Evolutionary conservation across 2,797 vertebrate species (phyloP).

Genomic region (Sebastes aleutianus): DNA sequence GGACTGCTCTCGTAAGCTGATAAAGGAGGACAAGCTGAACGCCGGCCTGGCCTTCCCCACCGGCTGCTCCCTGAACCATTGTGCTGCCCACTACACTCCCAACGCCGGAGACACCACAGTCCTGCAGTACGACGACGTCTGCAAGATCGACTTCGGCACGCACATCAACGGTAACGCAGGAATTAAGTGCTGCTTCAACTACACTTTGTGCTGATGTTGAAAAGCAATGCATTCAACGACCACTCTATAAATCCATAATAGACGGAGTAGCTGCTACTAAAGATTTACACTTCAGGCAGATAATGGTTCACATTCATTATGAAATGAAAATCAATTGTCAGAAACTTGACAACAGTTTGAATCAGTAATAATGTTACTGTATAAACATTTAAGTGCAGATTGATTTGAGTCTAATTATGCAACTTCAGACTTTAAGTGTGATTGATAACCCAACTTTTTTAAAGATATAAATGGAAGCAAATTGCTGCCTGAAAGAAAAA

Average conservation of each 20-base stretch:
- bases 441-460: no score
- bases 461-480: no score
- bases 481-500: no score
- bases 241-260: not conserved
- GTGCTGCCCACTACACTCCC: slow-evolving; percentile 97
- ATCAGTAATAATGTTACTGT: not conserved
- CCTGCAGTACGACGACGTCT: slow-evolving; percentile 95
- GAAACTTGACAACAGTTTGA: not conserved
- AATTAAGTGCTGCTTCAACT: not conserved
- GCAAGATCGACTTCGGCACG: slow-evolving; percentile 98
- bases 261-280: not conserved
- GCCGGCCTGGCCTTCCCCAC: slow-evolving; percentile 96
- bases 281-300: not conserved
- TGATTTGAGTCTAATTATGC: not conserved
- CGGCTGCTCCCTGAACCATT: slow-evolving; percentile 96
- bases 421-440: not conserved
- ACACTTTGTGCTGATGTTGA: not conserved
- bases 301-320: not conserved
- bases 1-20: slow-evolving; percentile 93
- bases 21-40: slow-evolving; percentile 92
- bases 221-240: not conserved
- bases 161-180: slow-evolving; percentile 88
- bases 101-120: slow-evolving; percentile 97
- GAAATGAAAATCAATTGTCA: not conserved
- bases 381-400: not conserved